A percentile compares a stretch with the other conserved stretches of the same genome.
Conservation (phyloP, 2,113 vertebrate genomes). For the Caranx melampygus region DNA sequence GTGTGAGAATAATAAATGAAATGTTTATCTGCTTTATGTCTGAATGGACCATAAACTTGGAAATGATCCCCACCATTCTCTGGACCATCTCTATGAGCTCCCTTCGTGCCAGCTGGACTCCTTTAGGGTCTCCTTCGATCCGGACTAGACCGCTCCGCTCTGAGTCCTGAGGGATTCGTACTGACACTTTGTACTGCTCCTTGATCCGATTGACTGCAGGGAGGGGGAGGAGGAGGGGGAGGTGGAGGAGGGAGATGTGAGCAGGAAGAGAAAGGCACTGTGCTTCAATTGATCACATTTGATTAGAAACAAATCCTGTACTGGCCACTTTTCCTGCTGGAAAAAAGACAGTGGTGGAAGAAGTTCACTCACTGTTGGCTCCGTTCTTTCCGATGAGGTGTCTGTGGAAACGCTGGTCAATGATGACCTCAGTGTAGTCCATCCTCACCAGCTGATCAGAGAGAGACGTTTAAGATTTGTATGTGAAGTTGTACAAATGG, state of each 20-base stretch:
- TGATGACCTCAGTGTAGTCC: slow-evolving; percentile 87
- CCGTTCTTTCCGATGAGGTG: slow-evolving; percentile 87
- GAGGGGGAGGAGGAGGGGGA: not conserved
- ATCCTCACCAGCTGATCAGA: slow-evolving; percentile 83
- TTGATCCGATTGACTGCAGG: slow-evolving; percentile 86
- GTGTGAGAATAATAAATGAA: not conserved
- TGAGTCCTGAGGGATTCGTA: slow-evolving; percentile 85
- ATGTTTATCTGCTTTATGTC: not conserved
- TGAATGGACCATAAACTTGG: not conserved
- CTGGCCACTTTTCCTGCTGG: too few species aligned
- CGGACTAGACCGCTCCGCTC: slow-evolving; percentile 85
- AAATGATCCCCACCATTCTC: slow-evolving; percentile 83
- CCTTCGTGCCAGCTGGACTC: slow-evolving; percentile 85
- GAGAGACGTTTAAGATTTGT: not conserved
- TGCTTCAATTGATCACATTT: too few species aligned
- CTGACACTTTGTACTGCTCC: slow-evolving; percentile 87
- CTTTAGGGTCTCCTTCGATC: slow-evolving; percentile 88
- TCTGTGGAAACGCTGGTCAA: slow-evolving; percentile 86
- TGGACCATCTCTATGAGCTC: slow-evolving; percentile 88
- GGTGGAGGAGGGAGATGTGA: not conserved
- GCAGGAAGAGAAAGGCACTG: not conserved
- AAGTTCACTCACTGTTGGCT: slow-evolving; percentile 82
- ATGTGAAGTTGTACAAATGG: not conserved
- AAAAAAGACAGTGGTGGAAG: not conserved
- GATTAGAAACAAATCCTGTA: not conserved